phyloP scores from a whole-genome alignment of 2,888 invertebrate species.

The Agonum fuliginosum region DNA sequence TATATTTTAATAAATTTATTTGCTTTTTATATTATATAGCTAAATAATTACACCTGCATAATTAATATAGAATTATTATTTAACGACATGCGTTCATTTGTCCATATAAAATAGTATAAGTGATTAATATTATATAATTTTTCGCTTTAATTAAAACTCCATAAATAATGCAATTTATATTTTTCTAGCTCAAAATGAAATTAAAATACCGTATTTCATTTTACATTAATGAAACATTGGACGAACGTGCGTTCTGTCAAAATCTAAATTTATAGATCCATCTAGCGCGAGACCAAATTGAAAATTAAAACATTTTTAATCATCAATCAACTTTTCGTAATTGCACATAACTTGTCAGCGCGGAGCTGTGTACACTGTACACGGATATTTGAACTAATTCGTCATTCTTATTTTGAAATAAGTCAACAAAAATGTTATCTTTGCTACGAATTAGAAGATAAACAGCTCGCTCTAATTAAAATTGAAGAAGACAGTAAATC shows the following conservation, averaged over 20 bases:
- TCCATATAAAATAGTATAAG: slow-evolving; percentile 8
- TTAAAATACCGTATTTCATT: slow-evolving; percentile 36
- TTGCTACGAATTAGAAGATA: not conserved
- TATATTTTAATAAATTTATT: slow-evolving; percentile 29
- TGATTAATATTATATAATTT: slow-evolving; percentile 19
- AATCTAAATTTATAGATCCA: slow-evolving; percentile 38
- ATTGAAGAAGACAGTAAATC: slow-evolving; percentile 9
- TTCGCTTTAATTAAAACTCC: slow-evolving; percentile 11
- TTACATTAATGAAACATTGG: slow-evolving; percentile 12
- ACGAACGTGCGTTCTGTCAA: slow-evolving; percentile 11
- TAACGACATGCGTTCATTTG: not conserved
- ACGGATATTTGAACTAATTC: slow-evolving; percentile 15
- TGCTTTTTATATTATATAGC: slow-evolving; percentile 7
- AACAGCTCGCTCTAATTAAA: slow-evolving; percentile 16
- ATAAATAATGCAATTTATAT: slow-evolving; percentile 17
- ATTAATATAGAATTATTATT: slow-evolving; percentile 16
- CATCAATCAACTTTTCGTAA: slow-evolving; percentile 36
- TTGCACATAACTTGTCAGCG: slow-evolving; percentile 31
- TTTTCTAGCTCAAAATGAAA: not conserved
- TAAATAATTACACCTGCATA: slow-evolving; percentile 9
- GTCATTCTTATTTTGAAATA: slow-evolving; percentile 22
- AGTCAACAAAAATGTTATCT: not conserved
- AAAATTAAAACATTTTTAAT: slow-evolving; percentile 46
- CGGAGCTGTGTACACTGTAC: no score
- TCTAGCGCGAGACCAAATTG: slow-evolving; percentile 7